These are phyloP conservation scores for Lampris megalopsis DNA, from an alignment of 2,113 vertebrate genomes.

Conservation along the genomic window DNA sequence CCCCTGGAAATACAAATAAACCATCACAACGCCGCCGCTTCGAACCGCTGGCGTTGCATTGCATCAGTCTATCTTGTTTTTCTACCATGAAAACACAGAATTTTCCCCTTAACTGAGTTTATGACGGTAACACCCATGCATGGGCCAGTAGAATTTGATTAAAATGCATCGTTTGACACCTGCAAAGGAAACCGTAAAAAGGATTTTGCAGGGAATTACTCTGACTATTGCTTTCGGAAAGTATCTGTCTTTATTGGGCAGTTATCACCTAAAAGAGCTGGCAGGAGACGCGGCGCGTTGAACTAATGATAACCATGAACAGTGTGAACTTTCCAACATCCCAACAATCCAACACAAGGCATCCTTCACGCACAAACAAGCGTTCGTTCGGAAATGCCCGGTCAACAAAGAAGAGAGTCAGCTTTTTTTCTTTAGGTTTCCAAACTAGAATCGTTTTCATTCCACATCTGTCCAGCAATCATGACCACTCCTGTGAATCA, in stretches of 20 bases:
- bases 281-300: conserved; percentile 51
- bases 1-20: conserved; percentile 66
- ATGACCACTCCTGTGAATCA: background rate
- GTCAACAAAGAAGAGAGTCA: conserved; percentile 31
- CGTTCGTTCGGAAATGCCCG: conserved; percentile 32
- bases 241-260: conserved; percentile 74
- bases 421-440: background rate
- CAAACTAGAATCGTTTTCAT: background rate
- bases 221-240: conserved; percentile 69
- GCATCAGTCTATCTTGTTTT: conserved; percentile 58
- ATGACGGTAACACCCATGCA: conserved; percentile 55
- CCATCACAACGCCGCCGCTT: conserved; percentile 41
- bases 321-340: conserved; percentile 70
- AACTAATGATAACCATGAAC: conserved; percentile 76
- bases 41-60: conserved; percentile 53
- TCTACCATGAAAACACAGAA: conserved; percentile 56
- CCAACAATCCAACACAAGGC: conserved; percentile 25
- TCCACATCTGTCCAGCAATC: background rate
- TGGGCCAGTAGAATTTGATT: conserved; percentile 59
- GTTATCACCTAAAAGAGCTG: conserved; percentile 77
- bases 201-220: conserved; percentile 51
- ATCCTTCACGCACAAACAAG: conserved; percentile 39
- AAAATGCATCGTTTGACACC: conserved; percentile 60
- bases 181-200: conserved; percentile 54
- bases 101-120: conserved; percentile 58